phyloP scores from a whole-genome alignment of 2,888 invertebrate genomes.

The Brenthis ino region DNA sequence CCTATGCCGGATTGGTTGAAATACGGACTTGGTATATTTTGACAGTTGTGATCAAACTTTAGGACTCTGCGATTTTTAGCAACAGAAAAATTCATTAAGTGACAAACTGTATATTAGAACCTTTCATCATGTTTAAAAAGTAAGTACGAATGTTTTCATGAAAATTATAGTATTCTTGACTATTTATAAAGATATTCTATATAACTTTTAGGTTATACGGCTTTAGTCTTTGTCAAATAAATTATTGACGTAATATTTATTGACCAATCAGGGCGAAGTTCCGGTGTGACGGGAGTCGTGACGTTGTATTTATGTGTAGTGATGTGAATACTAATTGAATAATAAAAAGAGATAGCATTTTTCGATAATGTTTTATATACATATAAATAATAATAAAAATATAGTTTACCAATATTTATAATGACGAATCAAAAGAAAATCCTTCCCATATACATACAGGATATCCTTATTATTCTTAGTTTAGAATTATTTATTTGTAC shows the following conservation, averaged over 20 bases:
- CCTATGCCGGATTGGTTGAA: constrained; percentile 34
- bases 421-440: too few species aligned
- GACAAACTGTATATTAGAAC: constrained; percentile 18
- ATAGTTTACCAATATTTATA: neutral
- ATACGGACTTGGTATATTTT: constrained; percentile 37
- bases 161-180: neutral
- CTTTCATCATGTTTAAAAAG: constrained; percentile 75
- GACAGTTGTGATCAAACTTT: constrained; percentile 40
- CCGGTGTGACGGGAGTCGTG: constrained; percentile 29
- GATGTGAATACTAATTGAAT: constrained; percentile 14
- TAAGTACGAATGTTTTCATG: constrained; percentile 53
- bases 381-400: neutral
- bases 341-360: neutral
- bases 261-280: constrained; percentile 48
- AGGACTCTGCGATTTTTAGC: constrained; percentile 27
- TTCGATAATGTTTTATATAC: too few species aligned
- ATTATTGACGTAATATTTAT: constrained; percentile 48
- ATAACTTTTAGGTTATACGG: constrained; percentile 52
- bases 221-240: constrained; percentile 45
- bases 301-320: constrained; percentile 30
- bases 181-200: neutral
- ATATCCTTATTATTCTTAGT: too few species aligned
- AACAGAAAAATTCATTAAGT: constrained; percentile 18
- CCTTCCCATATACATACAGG: too few species aligned
- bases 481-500: too few species aligned